phyloP scores from a whole-genome alignment of 2,797 vertebrate genomes.

The Enoplosus armatus region DNA sequence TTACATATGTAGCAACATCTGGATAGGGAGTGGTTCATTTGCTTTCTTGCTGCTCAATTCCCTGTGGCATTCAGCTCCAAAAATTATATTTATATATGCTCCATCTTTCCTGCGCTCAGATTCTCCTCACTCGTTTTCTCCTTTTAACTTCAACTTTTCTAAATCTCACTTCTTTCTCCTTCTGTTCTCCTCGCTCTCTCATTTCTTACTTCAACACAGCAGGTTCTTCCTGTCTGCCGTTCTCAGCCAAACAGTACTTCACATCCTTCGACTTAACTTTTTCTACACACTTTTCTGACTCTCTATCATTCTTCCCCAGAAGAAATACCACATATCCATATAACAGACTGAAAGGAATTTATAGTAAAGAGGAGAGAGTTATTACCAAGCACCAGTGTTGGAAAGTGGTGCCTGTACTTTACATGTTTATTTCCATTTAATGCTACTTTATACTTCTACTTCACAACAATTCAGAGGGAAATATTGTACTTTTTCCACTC shows the following conservation, averaged over 20 bases:
- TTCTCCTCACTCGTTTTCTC: background rate
- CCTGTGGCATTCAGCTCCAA: conserved; percentile 42
- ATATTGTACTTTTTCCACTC: background rate
- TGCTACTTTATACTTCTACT: background rate
- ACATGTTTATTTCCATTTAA: background rate
- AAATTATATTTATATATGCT: conserved; percentile 43
- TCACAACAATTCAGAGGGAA: background rate
- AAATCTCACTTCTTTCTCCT: conserved; percentile 7
- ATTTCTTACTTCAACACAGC: conserved; percentile 13
- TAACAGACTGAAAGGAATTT: background rate
- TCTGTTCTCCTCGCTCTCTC: conserved; percentile 8
- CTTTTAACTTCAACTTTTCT: conserved; percentile 38
- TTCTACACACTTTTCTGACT: background rate
- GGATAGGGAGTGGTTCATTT: conserved; percentile 71
- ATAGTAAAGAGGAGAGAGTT: background rate
- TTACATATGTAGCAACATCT: conserved; percentile 71
- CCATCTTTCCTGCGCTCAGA: conserved; percentile 3
- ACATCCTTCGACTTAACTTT: conserved; percentile 8
- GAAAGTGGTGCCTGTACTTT: background rate
- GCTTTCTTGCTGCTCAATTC: conserved; percentile 49
- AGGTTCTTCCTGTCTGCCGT: conserved; percentile 28
- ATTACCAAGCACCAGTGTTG: background rate
- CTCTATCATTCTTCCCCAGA: conserved; percentile 3
- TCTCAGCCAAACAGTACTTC: background rate
- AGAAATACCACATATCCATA: conserved; percentile 26